Percentiles rank a stretch among this genome's conserved stretches.
phyloP scores from a whole-genome alignment of 92 coral and sea anemone species.

The Ricordea florida region DNA sequence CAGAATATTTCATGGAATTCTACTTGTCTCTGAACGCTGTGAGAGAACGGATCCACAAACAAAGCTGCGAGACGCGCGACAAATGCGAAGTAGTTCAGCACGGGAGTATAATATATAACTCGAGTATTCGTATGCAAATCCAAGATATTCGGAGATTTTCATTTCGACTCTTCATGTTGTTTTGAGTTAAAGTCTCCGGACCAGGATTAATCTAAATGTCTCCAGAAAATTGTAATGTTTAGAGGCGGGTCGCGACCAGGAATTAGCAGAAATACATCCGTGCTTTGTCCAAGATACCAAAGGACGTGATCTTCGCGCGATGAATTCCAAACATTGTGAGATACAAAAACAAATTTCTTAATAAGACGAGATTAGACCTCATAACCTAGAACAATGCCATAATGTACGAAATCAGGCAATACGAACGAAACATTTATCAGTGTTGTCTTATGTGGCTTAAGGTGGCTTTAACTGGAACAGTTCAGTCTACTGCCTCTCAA shows the following conservation, averaged over 20 bases:
- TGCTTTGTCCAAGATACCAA: conserved; percentile 25
- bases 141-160: conserved; percentile 19
- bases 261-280: too few relatives aligned
- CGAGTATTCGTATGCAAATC: conserved; percentile 13
- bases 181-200: conserved; percentile 8
- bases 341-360: too few relatives aligned
- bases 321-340: conserved; percentile 21
- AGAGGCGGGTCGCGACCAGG: conserved; percentile 17
- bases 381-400: too few relatives aligned
- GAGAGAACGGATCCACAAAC: conserved; percentile 12
- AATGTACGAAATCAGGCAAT: too few relatives aligned
- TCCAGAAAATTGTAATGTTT: conserved; percentile 20
- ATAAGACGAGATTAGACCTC: too few relatives aligned
- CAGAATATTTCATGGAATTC: too few relatives aligned
- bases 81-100: conserved; percentile 25
- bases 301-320: conserved; percentile 7
- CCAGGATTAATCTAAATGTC: conserved; percentile 27
- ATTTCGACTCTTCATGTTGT: conserved; percentile 10
- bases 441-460: too few relatives aligned
- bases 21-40: not conserved
- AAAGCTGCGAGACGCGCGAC: conserved; percentile 25
- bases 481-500: too few relatives aligned
- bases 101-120: conserved; percentile 23
- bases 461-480: too few relatives aligned
- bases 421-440: too few relatives aligned